Evolutionary conservation across 2,797 vertebrate species (phyloP), one percentile per base, ranked within the genome.

Genomic region (Hyperoplus immaculatus): DNA sequence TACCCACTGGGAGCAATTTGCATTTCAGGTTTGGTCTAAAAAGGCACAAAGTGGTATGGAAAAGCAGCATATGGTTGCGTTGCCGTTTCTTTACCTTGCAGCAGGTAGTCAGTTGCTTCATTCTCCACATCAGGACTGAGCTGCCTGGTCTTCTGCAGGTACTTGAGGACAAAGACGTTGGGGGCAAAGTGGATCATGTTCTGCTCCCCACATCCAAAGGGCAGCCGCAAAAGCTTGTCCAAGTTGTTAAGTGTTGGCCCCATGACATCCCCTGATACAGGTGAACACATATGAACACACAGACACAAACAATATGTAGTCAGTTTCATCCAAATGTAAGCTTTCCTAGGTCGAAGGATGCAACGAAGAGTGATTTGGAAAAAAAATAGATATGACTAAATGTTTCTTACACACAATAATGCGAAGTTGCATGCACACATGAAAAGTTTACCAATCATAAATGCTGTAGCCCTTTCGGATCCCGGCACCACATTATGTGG

Each of bases 121-220:
- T 86, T 94, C 86, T 98, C 96, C 59, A 98, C 96, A 67, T 98
- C 97, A 0, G 87, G 69, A 63, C 95, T 96, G 58, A 99, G 96
- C 80, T 98, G 97, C 11, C 91, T 93, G 57, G 97, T 99, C 93
- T 97, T 97, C 93, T 97, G 97, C 71, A 98, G 95, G 68, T 99
- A 99, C 81, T 97, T 97, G n/a, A 98, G 94, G 57, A 99, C 97
- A 81, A 98, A 99, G 67, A 99, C 95, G 0, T 98, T 98, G n/a
- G 97, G 97, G 1, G 97, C 97, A 81, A 98, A 98, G 71, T 97
- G 97, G 93, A 98, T 97, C 97, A 99, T 98, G 92, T 99, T 99
- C 93, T 99, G 97, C 87, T 99, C 97, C n/a, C 97, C 97, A 41
- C 97, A 99, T 71, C 97, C 97, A 57, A 97, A 98, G 0, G 97